phyloP scores from a whole-genome alignment of 2,888 invertebrate genomes.

The Lasioglossum calceatum region DNA sequence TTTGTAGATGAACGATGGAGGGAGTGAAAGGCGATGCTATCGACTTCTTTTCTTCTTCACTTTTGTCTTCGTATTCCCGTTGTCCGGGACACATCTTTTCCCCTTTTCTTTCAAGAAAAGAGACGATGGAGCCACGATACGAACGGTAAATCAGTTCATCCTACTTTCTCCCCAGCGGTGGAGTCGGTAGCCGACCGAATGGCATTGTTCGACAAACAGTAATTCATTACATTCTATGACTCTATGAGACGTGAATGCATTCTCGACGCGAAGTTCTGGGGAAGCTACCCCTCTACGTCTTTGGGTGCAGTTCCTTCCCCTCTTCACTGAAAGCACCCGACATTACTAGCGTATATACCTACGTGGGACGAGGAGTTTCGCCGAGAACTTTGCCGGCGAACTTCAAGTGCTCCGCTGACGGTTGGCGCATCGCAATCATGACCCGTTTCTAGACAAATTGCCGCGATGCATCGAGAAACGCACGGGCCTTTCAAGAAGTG shows the following conservation, averaged over 20 bases:
- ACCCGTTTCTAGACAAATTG: conserved; percentile 70
- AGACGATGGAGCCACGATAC: conserved; percentile 60
- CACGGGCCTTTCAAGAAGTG: conserved; percentile 37
- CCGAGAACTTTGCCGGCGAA: conserved; percentile 68
- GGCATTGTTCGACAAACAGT: conserved; percentile 79
- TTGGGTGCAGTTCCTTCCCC: conserved; percentile 54
- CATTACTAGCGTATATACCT: conserved; percentile 39
- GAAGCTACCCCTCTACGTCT: conserved; percentile 53
- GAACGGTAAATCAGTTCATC: conserved; percentile 76
- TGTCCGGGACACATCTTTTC: neutral
- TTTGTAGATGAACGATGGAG: neutral
- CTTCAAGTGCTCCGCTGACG: conserved; percentile 69
- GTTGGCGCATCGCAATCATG: conserved; percentile 71
- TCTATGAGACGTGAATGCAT: conserved; percentile 74
- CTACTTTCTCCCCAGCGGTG: conserved; percentile 62
- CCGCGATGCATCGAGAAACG: conserved; percentile 52
- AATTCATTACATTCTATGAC: conserved; percentile 79
- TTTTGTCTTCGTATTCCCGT: conserved; percentile 24
- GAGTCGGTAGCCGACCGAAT: conserved; percentile 62
- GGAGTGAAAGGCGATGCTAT: conserved; percentile 4
- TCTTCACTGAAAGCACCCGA: conserved; percentile 36
- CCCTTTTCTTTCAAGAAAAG: conserved; percentile 17
- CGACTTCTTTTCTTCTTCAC: conserved; percentile 20
- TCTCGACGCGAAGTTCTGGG: conserved; percentile 62
- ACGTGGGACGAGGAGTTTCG: conserved; percentile 40